Evolutionary conservation across 2,888 invertebrate genomes (phyloP).

Genomic region (Zaprionus lineosus): DNA sequence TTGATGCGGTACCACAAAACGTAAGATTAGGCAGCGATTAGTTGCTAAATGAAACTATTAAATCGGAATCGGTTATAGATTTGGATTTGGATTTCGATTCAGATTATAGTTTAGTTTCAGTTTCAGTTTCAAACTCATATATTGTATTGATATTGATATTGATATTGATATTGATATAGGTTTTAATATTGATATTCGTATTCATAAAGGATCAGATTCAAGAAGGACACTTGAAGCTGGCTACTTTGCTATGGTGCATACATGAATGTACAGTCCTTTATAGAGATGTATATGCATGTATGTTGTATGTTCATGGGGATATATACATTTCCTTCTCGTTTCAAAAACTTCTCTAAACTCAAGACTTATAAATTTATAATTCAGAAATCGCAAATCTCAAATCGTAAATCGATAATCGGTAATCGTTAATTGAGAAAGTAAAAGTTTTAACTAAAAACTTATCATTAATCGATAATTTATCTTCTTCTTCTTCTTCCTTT

Average conservation of each 20-base stretch:
- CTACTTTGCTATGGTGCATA: conserved; percentile 43
- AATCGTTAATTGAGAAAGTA: conserved; percentile 7
- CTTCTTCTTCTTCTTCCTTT: no score
- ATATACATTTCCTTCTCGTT: no score
- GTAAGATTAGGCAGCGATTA: conserved; percentile 47
- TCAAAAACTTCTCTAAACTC: no score
- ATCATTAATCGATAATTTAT: conserved; percentile 22
- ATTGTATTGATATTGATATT: no score
- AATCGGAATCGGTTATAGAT: neutral
- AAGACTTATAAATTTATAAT: no score
- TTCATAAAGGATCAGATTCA: no score
- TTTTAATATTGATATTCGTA: no score
- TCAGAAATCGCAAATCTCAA: conserved; percentile 10
- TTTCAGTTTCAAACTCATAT: conserved; percentile 5
- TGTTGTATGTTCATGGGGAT: conserved; percentile 24
- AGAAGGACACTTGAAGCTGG: no score
- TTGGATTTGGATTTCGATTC: conserved; percentile 23
- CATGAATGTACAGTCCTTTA: conserved; percentile 47
- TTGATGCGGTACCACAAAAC: conserved; percentile 78
- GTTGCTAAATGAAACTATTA: conserved; percentile 3
- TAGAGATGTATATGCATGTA: conserved; percentile 29
- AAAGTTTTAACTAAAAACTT: conserved; percentile 16
- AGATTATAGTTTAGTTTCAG: no score
- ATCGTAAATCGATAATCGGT: conserved; percentile 19
- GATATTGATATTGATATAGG: no score